Evolutionary conservation across 1,140 invertebrate species (phyloP), one percentile per base, ranked within the genome.

Genomic region (Euura saliciscinereae): DNA sequence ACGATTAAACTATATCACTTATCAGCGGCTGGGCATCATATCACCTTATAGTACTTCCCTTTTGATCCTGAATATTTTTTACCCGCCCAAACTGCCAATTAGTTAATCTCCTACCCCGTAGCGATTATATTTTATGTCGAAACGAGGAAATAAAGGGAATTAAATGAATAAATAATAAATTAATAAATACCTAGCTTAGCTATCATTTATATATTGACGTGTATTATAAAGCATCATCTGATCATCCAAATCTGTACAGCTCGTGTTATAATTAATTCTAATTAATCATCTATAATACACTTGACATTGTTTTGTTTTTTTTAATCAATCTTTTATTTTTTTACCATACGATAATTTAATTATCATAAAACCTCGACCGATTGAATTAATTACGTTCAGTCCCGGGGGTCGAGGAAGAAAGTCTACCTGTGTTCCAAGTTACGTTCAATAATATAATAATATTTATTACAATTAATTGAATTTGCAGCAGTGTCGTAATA

Each of bases 231-330:
- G 44, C 68, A 69, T 46, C 68, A 46, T 69, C 11, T 46, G 28
- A 28, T 45, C 68, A 69, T 69, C 68, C 42, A 43, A 69, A 69
- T 69, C 68, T 69, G 68, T 69, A 69, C 68, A 69, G 68, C 68
- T 69, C 68, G 68, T 45, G 68, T 45, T 69, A 69, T 45, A 43
- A 10, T 44, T 46, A 8, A 46, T 45, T 69, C 66, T 28, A 43
- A 69, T 28, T 42, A 11, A 28, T 67, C 28, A 11, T 67, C 42
- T 1, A n/a, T n/a, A n/a, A n/a, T n/a, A 28, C 28, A 28, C 28
- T 28, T 28, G 28, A 28, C 28, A 28, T 28, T 28, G 1, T 28
- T 28, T 28, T 28, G 1, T 28, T 28, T 28, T 28, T 28, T 28
- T 28, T 28, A 28, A 28, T 28, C 28, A 28, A 28, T 28, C 28